A percentile compares a stretch with the other conserved stretches of the same genome.
Evolutionary conservation across 2,888 invertebrate species (phyloP).

Genomic region (Sminthurides aquaticus): DNA sequence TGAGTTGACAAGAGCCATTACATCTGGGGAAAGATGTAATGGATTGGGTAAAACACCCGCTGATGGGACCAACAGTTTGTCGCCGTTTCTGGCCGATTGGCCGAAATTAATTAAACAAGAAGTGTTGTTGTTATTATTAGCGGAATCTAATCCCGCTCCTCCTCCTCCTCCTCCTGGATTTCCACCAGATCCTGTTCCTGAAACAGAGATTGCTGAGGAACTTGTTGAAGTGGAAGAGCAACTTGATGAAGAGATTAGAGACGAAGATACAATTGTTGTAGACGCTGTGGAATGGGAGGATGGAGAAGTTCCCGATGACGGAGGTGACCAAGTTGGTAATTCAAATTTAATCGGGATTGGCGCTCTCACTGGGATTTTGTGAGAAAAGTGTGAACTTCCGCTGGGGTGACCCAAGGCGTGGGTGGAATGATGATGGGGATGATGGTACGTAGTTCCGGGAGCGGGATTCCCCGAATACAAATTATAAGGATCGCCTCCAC

Average conservation of each 20-base stretch:
- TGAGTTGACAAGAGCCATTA: conserved; percentile 54
- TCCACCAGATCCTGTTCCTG: neutral
- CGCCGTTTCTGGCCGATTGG: conserved; percentile 35
- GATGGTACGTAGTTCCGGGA: conserved; percentile 21
- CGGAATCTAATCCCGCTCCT: neutral
- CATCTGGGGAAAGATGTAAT: conserved; percentile 39
- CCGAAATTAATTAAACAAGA: conserved; percentile 7
- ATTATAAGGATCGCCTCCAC: conserved; percentile 8
- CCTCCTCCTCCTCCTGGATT: neutral
- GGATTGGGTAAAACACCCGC: conserved; percentile 41
- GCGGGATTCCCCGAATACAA: neutral
- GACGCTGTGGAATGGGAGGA: neutral
- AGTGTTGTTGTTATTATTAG: neutral
- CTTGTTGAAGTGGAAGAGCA: neutral
- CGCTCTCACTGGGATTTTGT: conserved; percentile 32
- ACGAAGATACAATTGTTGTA: neutral
- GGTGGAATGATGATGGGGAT: conserved; percentile 4
- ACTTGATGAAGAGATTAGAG: neutral
- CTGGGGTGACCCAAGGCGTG: neutral
- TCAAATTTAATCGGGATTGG: conserved; percentile 36
- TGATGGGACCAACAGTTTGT: conserved; percentile 43
- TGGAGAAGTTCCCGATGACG: conserved; percentile 4
- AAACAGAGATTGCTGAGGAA: neutral
- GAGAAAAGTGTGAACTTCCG: conserved; percentile 6
- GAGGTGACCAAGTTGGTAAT: conserved; percentile 34